Evolutionary conservation across 2,797 vertebrate genomes (phyloP).

Genomic region (Dendrocincla tyrannina): DNA sequence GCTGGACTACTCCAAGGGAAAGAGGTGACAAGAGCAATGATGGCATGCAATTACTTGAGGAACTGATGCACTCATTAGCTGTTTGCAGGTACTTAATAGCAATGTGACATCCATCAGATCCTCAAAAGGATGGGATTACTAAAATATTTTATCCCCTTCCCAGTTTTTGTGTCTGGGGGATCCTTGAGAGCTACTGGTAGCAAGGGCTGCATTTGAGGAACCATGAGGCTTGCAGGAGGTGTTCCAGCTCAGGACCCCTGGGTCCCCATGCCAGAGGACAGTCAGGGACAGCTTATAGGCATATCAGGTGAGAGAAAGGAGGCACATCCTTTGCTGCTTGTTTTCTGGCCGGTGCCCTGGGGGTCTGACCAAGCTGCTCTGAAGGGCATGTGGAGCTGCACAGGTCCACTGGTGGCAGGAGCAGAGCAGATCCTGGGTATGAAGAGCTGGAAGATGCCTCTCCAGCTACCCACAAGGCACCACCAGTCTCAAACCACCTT

Average conservation of each 20-base stretch:
- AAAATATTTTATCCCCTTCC: not conserved
- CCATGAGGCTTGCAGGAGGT: not conserved
- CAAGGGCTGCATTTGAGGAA: not conserved
- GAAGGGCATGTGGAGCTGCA: not conserved
- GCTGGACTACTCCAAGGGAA: not conserved
- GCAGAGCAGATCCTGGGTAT: not conserved
- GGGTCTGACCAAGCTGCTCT: not conserved
- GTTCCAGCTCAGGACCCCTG: not conserved
- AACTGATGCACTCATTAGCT: not conserved
- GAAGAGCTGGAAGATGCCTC: not conserved
- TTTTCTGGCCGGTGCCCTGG: not conserved
- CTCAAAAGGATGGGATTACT: not conserved
- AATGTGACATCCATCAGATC: not conserved
- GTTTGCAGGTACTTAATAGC: not conserved
- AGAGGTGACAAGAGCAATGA: not conserved
- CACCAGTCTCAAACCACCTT: not conserved
- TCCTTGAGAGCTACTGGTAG: not conserved
- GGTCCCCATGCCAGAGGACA: not conserved
- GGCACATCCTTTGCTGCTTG: accelerated
- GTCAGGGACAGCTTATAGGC: not conserved
- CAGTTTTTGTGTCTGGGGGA: not conserved
- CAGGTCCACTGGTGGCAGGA: not conserved
- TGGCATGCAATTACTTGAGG: not conserved
- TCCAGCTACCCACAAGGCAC: not conserved
- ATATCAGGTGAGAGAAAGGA: not conserved